Conservation (phyloP, 2,888 invertebrate species). For the Drosophila nigricruria region DNA sequence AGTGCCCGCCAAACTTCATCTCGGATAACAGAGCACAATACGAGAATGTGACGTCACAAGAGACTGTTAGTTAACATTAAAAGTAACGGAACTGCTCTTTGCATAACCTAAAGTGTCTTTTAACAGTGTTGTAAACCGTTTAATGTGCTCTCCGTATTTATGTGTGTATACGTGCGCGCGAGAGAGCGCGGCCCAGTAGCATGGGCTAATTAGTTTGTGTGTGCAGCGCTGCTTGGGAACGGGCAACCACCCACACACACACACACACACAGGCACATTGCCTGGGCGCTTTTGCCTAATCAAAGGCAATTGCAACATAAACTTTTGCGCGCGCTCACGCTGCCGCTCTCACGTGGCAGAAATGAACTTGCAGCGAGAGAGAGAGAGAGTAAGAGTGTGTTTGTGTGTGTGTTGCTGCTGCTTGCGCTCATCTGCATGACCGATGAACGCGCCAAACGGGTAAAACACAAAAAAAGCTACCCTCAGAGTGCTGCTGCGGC, state of each 20-base stretch:
- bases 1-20: too few species aligned
- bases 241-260: slow-evolving; percentile 30
- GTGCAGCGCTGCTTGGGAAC: slow-evolving; percentile 36
- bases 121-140: slow-evolving; percentile 25
- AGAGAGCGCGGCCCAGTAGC: slow-evolving; percentile 15
- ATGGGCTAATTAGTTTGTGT: slow-evolving; percentile 45
- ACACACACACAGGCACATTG: slow-evolving; percentile 14
- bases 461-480: slow-evolving; percentile 83
- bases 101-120: too few species aligned
- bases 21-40: too few species aligned
- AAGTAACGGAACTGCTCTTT: too few species aligned
- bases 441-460: slow-evolving; percentile 73
- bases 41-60: too few species aligned
- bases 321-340: slow-evolving; percentile 31
- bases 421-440: slow-evolving; percentile 66
- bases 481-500: slow-evolving; percentile 78
- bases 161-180: slow-evolving; percentile 60
- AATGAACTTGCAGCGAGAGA: slow-evolving; percentile 26
- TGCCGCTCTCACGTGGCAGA: slow-evolving; percentile 30
- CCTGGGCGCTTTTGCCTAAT: slow-evolving; percentile 32
- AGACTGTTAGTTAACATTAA: too few species aligned
- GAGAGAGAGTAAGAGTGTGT: slow-evolving; percentile 15
- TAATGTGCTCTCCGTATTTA: slow-evolving; percentile 55
- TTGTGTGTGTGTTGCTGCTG: slow-evolving; percentile 23
- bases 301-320: slow-evolving; percentile 60